A percentile compares a stretch with the other conserved stretches of the same genome.
Evolutionary conservation across 2,888 invertebrate genomes (phyloP).

Genomic region (Tachina grossa): DNA sequence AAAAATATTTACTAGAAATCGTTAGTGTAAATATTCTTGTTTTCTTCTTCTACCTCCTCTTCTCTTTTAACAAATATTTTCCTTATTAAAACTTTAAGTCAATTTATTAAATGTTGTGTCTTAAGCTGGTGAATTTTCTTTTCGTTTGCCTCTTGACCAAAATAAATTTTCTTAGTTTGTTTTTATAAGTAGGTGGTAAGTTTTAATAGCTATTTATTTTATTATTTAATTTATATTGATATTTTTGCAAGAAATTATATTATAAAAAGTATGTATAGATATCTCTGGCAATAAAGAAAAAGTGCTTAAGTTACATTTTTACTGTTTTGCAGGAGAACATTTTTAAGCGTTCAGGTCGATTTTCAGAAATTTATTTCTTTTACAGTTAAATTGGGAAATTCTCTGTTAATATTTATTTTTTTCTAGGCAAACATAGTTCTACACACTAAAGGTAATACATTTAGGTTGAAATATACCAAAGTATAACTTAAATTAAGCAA

Average conservation of each 20-base stretch:
- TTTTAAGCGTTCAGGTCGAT: too few species aligned
- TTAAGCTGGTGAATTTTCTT: background rate
- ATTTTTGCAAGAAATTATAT: background rate
- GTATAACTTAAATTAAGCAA: too few species aligned
- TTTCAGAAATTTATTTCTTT: too few species aligned
- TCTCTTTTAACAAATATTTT: constrained; percentile 5
- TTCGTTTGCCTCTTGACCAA: background rate
- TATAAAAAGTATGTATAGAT: background rate
- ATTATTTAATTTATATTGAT: constrained; percentile 51
- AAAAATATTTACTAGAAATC: constrained; percentile 29
- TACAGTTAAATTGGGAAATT: too few species aligned
- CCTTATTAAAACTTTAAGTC: constrained; percentile 57
- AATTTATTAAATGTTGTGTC: constrained; percentile 51
- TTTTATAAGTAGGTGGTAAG: constrained; percentile 24
- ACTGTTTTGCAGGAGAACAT: too few species aligned
- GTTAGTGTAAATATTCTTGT: constrained; percentile 12
- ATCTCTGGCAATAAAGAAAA: too few species aligned
- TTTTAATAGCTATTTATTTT: constrained; percentile 52
- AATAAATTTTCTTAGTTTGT: background rate
- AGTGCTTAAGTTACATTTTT: too few species aligned
- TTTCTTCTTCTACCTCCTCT: background rate
- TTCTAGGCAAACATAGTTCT: too few species aligned
- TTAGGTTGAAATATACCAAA: too few species aligned
- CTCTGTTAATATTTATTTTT: too few species aligned
- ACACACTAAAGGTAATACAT: too few species aligned